A percentile compares a stretch with the other conserved stretches of the same genome.
Conservation (phyloP, 1,140 invertebrate genomes). For the Hypsibius dujardini region DNA sequence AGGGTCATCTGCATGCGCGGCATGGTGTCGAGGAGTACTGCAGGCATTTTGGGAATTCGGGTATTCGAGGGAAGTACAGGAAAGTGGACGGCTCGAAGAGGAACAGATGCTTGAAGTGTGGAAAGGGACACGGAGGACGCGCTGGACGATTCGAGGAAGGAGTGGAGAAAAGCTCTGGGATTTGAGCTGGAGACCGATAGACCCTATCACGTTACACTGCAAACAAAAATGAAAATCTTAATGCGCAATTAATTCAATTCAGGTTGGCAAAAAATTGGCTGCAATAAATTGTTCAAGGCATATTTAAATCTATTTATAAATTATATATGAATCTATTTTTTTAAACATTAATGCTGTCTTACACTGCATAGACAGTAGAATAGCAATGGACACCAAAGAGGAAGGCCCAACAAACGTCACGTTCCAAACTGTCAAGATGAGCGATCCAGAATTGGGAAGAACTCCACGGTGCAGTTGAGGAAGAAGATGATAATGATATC, state of each 20-base stretch:
- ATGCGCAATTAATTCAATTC: not conserved
- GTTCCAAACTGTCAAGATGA: slow-evolving; percentile 6
- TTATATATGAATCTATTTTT: not conserved
- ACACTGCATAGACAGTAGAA: not conserved
- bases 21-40: no score
- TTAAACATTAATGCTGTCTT: not conserved
- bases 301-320: not conserved
- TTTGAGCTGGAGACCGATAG: not conserved
- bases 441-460: not conserved
- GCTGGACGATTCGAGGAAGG: no score
- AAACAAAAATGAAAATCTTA: not conserved
- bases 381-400: not conserved
- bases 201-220: not conserved
- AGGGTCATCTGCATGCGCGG: no score
- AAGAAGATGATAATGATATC: slow-evolving; percentile 21
- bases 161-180: no score
- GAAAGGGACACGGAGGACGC: no score
- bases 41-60: no score
- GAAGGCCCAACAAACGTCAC: slow-evolving; percentile 4
- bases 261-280: not conserved
- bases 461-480: not conserved
- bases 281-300: not conserved
- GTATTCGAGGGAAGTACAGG: no score
- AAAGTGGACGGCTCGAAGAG: no score
- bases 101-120: no score